These are phyloP conservation scores for Thunnus maccoyii DNA, from an alignment of 2,113 vertebrate genomes.

Conservation along the genomic window DNA sequence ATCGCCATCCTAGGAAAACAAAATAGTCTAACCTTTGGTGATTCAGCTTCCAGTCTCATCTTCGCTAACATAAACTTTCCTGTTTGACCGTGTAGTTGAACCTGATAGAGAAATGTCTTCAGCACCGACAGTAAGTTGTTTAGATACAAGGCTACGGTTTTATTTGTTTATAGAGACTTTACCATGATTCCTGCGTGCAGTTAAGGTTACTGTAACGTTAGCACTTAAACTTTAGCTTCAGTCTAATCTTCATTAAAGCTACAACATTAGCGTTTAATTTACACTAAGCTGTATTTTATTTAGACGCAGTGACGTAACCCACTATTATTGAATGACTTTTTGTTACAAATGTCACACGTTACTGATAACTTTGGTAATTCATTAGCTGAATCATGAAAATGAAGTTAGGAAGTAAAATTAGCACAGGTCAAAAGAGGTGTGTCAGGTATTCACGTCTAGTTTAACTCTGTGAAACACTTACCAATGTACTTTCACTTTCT, in stretches of 20 bases:
- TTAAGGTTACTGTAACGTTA: neutral
- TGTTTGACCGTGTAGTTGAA: neutral
- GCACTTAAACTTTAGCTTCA: neutral
- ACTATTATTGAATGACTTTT: neutral
- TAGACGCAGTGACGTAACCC: too few species aligned
- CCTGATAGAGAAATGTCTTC: slow-evolving; percentile 66
- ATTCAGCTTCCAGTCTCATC: neutral
- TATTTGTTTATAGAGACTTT: neutral
- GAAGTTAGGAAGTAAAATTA: neutral
- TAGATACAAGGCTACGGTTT: neutral
- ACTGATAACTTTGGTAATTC: neutral
- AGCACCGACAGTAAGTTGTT: slow-evolving; percentile 60
- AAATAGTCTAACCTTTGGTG: too few species aligned
- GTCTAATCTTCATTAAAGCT: neutral
- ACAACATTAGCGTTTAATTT: too few species aligned
- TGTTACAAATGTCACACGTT: neutral
- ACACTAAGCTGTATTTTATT: too few species aligned
- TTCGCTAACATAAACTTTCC: neutral
- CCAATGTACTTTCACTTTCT: too few species aligned
- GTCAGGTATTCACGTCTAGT: neutral
- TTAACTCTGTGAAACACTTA: neutral
- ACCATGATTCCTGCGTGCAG: rapidly evolving
- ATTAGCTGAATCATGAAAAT: neutral
- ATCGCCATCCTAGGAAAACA: too few species aligned
- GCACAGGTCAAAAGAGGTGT: slow-evolving; percentile 21